Evolutionary conservation across 2,797 vertebrate species (phyloP).

Genomic region (Pseudochirops corinnae): DNA sequence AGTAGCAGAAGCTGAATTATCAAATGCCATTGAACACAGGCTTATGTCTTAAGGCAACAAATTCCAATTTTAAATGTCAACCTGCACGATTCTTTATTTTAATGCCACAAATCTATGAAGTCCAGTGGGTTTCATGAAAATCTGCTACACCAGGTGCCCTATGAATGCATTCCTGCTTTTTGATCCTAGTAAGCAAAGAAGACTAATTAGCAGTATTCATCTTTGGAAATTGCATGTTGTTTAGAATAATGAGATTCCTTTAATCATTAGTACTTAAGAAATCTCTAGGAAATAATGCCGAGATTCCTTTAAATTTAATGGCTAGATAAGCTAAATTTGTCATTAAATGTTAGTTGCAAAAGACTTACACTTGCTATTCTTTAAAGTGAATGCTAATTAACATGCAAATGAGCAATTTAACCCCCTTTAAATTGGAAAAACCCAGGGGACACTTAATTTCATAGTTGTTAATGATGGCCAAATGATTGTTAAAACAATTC

Average conservation of each 20-base stretch:
- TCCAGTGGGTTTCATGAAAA: conserved; percentile 69
- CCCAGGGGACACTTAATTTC: conserved; percentile 81
- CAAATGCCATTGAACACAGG: conserved; percentile 83
- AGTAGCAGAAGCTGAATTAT: conserved; percentile 68
- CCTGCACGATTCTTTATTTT: conserved; percentile 75
- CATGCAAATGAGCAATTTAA: conserved; percentile 85
- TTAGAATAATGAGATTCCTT: conserved; percentile 81
- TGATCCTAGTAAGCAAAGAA: conserved; percentile 66
- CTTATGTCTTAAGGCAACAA: conserved; percentile 72
- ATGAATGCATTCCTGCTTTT: conserved; percentile 51
- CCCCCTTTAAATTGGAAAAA: conserved; percentile 77
- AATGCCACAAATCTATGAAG: conserved; percentile 69
- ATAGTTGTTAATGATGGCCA: conserved; percentile 78
- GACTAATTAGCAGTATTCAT: conserved; percentile 75
- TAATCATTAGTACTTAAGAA: conserved; percentile 71
- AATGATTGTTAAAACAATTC: conserved; percentile 73
- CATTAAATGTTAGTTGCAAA: conserved; percentile 79
- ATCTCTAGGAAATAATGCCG: conserved; percentile 65
- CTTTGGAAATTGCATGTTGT: conserved; percentile 65
- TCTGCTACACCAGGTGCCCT: conserved; percentile 58
- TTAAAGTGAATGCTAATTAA: conserved; percentile 82
- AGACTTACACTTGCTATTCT: conserved; percentile 78
- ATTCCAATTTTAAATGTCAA: conserved; percentile 84
- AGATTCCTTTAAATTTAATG: conserved; percentile 77
- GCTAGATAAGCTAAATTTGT: conserved; percentile 77